Conservation (phyloP, 2,113 vertebrate genomes). For the Myrmecophaga tridactyla region DNA sequence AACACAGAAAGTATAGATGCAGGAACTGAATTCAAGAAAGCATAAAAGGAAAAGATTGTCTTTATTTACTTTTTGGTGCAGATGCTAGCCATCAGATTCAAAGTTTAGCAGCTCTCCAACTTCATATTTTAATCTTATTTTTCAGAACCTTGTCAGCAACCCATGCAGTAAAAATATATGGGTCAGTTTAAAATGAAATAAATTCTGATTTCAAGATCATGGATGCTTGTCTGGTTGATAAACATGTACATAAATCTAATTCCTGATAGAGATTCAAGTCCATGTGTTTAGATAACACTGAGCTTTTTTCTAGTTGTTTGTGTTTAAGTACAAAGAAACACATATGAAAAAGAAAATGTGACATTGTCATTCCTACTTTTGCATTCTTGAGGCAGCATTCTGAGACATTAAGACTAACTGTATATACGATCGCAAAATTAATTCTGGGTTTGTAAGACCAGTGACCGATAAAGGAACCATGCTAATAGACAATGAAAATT, state of each 20-base stretch:
- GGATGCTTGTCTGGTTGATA: neutral
- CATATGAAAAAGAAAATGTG: neutral
- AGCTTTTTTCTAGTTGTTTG: neutral
- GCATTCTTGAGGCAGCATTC: neutral
- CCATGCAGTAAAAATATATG: neutral
- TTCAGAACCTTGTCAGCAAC: neutral
- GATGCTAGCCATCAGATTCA: neutral
- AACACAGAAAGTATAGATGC: neutral
- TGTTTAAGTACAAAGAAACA: conserved; percentile 20
- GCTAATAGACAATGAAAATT: neutral
- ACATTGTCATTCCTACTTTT: neutral
- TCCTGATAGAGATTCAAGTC: neutral
- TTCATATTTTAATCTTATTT: neutral
- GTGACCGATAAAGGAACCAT: neutral
- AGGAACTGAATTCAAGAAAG: neutral
- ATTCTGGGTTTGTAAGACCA: neutral
- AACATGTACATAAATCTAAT: neutral
- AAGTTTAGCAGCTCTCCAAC: neutral
- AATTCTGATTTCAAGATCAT: conserved; percentile 21
- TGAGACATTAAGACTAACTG: neutral
- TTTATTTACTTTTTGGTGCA: neutral
- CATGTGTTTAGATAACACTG: neutral
- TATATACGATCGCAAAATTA: neutral
- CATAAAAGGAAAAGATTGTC: neutral
- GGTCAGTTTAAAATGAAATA: neutral